A percentile compares a stretch with the other conserved stretches of the same genome.
These are phyloP conservation scores for Aphodius granarius DNA, from an alignment of 2,888 invertebrate genomes.

Conservation along the genomic window DNA sequence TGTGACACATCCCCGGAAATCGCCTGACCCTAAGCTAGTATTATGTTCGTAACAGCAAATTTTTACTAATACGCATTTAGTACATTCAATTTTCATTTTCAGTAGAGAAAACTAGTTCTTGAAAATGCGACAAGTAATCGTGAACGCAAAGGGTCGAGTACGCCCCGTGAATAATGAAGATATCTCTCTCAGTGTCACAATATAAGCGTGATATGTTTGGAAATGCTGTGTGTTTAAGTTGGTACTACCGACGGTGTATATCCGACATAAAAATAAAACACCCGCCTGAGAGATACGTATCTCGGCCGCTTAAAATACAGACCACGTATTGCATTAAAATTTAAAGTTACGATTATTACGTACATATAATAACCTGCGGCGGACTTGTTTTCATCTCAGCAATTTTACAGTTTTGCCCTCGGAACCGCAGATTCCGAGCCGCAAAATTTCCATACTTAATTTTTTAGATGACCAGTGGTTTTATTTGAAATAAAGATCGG, in stretches of 20 bases:
- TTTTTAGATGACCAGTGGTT: background rate
- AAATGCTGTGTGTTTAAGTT: background rate
- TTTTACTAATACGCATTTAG: background rate
- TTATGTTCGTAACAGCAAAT: too few relatives aligned
- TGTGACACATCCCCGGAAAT: too few relatives aligned
- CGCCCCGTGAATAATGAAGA: background rate
- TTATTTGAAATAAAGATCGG: too few relatives aligned
- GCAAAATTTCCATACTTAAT: background rate
- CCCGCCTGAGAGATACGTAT: slow-evolving; percentile 1
- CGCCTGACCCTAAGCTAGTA: too few relatives aligned
- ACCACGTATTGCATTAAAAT: slow-evolving; percentile 15
- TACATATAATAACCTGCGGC: slow-evolving; percentile 4
- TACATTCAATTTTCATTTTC: background rate
- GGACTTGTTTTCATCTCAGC: background rate
- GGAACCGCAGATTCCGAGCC: background rate
- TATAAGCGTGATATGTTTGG: background rate
- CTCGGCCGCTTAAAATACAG: slow-evolving; percentile 6
- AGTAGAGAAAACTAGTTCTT: background rate
- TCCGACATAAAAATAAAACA: slow-evolving; percentile 10
- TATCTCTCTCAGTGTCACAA: background rate
- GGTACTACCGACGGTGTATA: background rate
- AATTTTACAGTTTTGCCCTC: background rate
- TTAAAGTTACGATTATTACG: slow-evolving; percentile 13
- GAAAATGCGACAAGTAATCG: background rate
- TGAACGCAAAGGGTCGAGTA: background rate